These are phyloP conservation scores for Reticulitermes speratus DNA, from an alignment of 1,140 invertebrate genomes.

Conservation along the genomic window DNA sequence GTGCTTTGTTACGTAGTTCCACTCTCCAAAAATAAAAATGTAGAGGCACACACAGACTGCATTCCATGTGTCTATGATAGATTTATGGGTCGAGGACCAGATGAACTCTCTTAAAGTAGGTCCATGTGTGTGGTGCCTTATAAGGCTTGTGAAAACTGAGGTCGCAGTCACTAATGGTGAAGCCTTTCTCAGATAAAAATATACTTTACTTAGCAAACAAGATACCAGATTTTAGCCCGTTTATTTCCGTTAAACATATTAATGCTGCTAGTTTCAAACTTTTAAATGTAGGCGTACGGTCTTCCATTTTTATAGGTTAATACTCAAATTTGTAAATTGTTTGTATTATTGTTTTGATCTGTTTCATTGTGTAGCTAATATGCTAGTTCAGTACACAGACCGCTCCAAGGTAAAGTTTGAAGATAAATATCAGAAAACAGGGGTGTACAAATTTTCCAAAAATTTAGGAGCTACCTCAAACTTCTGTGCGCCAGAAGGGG, in stretches of 20 bases:
- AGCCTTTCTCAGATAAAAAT: background rate
- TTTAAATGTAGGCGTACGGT: background rate
- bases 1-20: background rate
- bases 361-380: background rate
- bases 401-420: no score
- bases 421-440: no score
- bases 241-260: background rate
- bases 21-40: background rate
- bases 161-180: background rate
- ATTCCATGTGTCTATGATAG: background rate
- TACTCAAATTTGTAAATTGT: background rate
- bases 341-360: background rate
- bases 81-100: background rate
- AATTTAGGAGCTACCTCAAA: no score
- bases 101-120: constrained; percentile 5
- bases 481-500: no score
- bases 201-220: no score
- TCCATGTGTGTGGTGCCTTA: background rate
- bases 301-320: background rate
- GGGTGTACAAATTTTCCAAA: no score
- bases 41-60: background rate
- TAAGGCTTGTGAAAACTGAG: background rate
- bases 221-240: background rate
- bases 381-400: no score
- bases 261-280: background rate